Percentiles rank a stretch among this genome's conserved stretches.
These are phyloP conservation scores for Morbakka virulenta DNA, from an alignment of 30 jellyfish, hydroid and myxozoan species.

Conservation along the genomic window DNA sequence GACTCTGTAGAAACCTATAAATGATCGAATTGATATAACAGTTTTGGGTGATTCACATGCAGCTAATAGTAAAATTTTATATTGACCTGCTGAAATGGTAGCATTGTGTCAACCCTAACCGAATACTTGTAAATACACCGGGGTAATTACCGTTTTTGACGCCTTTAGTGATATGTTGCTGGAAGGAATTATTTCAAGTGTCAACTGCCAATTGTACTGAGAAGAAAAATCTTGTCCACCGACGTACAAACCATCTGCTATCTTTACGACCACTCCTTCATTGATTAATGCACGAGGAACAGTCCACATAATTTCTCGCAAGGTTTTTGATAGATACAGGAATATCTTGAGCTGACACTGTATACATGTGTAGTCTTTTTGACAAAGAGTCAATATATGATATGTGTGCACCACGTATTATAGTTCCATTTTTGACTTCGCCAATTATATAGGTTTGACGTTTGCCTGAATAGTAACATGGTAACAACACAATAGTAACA, in stretches of 20 bases:
- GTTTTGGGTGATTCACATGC: neutral
- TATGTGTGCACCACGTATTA: too few relatives aligned
- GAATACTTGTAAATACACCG: neutral
- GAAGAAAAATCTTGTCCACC: neutral
- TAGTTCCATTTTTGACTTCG: too few relatives aligned
- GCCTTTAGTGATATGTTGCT: neutral
- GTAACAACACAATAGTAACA: too few relatives aligned
- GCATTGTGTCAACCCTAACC: neutral
- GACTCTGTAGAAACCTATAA: neutral
- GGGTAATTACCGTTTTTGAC: neutral
- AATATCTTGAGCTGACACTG: neutral
- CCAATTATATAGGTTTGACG: too few relatives aligned
- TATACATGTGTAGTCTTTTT: too few relatives aligned
- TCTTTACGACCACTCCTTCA: neutral
- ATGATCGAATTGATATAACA: neutral
- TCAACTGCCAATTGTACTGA: neutral
- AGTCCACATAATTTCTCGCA: neutral
- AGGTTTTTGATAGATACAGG: neutral
- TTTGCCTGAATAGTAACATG: too few relatives aligned
- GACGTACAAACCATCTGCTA: neutral
- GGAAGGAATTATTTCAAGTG: neutral
- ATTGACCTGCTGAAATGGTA: too few relatives aligned
- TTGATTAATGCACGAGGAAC: conserved; percentile 1
- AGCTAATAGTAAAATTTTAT: neutral
- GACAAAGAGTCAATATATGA: too few relatives aligned